Evolutionary conservation across 2,113 vertebrate genomes (phyloP).

Genomic region (Lanius ludovicianus): DNA sequence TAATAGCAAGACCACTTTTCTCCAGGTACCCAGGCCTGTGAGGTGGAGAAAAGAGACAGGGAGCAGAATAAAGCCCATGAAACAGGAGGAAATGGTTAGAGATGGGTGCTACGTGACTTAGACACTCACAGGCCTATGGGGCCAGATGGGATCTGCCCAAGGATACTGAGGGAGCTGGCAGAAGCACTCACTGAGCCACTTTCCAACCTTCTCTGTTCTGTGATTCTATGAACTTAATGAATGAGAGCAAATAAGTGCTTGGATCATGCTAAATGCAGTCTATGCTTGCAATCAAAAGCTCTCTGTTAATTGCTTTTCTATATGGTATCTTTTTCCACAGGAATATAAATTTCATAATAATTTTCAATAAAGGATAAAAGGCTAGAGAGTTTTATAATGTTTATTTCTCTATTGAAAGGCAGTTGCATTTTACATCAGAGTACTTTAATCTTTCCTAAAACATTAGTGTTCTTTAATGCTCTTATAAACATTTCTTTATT

Average conservation of each 20-base stretch:
- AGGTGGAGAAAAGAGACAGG: not conserved
- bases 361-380: constrained; percentile 5
- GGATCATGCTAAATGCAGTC: not conserved
- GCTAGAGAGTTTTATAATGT: not conserved
- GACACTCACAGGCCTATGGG: not conserved
- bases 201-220: not conserved
- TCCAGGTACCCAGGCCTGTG: not conserved
- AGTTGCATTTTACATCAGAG: not conserved
- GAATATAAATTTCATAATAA: not conserved
- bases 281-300: constrained; percentile 14
- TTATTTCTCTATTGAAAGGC: not conserved
- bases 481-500: not conserved
- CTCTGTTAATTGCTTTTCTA: constrained; percentile 1
- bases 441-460: not conserved
- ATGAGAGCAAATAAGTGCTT: not conserved
- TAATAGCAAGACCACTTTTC: not conserved
- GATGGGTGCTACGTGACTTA: not conserved
- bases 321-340: not conserved
- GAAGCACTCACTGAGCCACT: not conserved
- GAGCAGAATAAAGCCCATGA: not conserved
- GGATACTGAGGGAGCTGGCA: too few relatives aligned
- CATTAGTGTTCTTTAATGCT: not conserved
- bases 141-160: not conserved
- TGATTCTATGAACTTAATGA: not conserved
- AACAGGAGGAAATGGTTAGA: not conserved